These are phyloP conservation scores for Cephalotes varians DNA, from an alignment of 2,888 invertebrate species.

Conservation along the genomic window DNA sequence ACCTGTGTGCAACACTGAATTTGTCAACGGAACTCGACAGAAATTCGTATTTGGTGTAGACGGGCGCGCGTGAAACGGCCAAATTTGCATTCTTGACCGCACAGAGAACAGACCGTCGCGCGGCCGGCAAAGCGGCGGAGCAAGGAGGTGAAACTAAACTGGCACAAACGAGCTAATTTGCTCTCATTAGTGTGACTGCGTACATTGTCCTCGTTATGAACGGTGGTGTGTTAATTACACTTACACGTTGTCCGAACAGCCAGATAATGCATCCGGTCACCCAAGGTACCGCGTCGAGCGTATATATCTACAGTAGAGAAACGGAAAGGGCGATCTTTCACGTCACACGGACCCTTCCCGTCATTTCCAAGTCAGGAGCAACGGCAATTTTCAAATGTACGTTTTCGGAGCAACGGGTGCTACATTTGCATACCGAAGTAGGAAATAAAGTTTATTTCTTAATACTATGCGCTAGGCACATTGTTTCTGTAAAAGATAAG, in stretches of 20 bases:
- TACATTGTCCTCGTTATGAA: slow-evolving; percentile 78
- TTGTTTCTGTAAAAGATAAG: not conserved
- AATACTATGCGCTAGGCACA: not conserved
- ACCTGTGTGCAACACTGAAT: slow-evolving; percentile 66
- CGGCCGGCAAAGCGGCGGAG: slow-evolving; percentile 62
- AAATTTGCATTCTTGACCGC: slow-evolving; percentile 82
- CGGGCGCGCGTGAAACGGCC: slow-evolving; percentile 69
- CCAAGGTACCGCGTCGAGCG: slow-evolving; percentile 65
- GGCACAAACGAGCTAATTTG: slow-evolving; percentile 81
- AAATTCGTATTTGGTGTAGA: slow-evolving; percentile 71
- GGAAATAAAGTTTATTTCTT: not conserved
- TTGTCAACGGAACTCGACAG: slow-evolving; percentile 69
- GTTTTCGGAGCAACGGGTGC: not conserved
- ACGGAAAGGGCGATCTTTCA: slow-evolving; percentile 59
- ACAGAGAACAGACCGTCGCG: slow-evolving; percentile 55
- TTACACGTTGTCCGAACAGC: slow-evolving; percentile 79
- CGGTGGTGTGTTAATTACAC: slow-evolving; percentile 80
- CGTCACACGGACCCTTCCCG: slow-evolving; percentile 49
- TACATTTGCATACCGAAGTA: not conserved
- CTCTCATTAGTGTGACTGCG: slow-evolving; percentile 80
- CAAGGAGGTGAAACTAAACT: slow-evolving; percentile 77
- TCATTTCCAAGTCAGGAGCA: slow-evolving; percentile 11
- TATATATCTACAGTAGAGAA: slow-evolving; percentile 60
- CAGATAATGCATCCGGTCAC: slow-evolving; percentile 79
- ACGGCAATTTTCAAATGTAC: slow-evolving; percentile 26